A percentile compares a stretch with the other conserved stretches of the same genome.
Conservation (phyloP, 2,888 invertebrate genomes). For the Calliphora vomitoria region DNA sequence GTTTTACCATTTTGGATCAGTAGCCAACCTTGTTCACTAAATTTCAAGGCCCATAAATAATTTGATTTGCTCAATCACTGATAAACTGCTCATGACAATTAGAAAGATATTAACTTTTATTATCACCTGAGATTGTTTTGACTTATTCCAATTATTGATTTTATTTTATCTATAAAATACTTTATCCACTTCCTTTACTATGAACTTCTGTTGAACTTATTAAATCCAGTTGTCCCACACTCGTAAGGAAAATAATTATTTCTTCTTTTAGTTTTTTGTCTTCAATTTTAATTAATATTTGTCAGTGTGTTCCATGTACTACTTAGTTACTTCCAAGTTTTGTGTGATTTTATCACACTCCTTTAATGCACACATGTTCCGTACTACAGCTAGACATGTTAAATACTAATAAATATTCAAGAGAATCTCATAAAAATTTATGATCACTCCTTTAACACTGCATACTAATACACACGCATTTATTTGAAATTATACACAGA, state of each 20-base stretch:
- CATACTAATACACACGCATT: slow-evolving; percentile 23
- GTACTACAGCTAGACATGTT: slow-evolving; percentile 64
- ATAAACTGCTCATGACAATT: too few species aligned
- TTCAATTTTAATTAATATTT: slow-evolving; percentile 57
- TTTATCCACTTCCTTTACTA: too few species aligned
- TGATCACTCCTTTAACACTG: slow-evolving; percentile 77
- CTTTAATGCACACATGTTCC: slow-evolving; percentile 46
- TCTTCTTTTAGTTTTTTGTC: not conserved
- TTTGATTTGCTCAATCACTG: too few species aligned
- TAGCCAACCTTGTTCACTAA: too few species aligned
- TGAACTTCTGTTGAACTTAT: not conserved
- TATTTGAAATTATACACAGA: slow-evolving; percentile 5
- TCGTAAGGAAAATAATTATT: not conserved
- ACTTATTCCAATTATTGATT: too few species aligned
- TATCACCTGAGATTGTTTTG: too few species aligned
- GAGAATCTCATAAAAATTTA: slow-evolving; percentile 80
- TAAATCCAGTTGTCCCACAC: not conserved
- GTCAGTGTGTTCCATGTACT: not conserved
- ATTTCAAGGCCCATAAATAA: too few species aligned
- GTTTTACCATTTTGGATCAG: too few species aligned
- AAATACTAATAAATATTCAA: slow-evolving; percentile 75
- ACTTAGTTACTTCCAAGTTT: slow-evolving; percentile 31
- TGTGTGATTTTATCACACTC: slow-evolving; percentile 52
- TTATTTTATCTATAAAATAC: too few species aligned
- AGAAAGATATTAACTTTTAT: too few species aligned